Percentiles rank a stretch among this genome's conserved stretches.
Evolutionary conservation across 2,888 invertebrate species (phyloP).

Genomic region (Melanophora roralis): DNA sequence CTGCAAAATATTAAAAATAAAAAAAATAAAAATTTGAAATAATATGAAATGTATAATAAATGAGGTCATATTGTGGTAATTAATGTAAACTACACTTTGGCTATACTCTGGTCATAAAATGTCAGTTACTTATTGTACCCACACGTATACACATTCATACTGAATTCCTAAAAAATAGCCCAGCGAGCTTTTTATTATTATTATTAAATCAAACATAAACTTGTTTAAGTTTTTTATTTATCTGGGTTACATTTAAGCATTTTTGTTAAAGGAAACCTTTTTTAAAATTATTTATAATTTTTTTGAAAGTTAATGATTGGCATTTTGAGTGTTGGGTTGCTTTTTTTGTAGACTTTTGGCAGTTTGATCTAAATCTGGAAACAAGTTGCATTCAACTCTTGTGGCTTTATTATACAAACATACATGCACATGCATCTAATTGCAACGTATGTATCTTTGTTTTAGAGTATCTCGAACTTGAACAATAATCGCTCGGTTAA

Average conservation of each 20-base stretch:
- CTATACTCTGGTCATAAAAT: constrained; percentile 29
- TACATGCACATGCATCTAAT: too few species aligned
- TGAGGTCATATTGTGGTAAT: constrained; percentile 56
- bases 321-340: not conserved
- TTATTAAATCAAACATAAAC: too few species aligned
- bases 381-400: constrained; percentile 20
- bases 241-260: too few species aligned
- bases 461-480: too few species aligned
- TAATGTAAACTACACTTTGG: too few species aligned
- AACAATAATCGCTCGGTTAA: too few species aligned
- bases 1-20: constrained; percentile 17
- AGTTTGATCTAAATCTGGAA: not conserved
- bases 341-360: not conserved
- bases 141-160: not conserved
- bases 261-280: too few species aligned
- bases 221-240: too few species aligned
- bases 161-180: not conserved
- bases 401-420: not conserved
- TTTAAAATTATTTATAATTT: not conserved
- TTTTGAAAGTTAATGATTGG: not conserved
- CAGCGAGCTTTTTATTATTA: not conserved
- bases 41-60: constrained; percentile 50
- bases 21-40: constrained; percentile 4
- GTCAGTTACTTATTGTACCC: constrained; percentile 43
- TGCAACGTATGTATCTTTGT: too few species aligned